These are phyloP conservation scores for Cynocephalus volans DNA, from an alignment of 2,113 vertebrate species.

Conservation along the genomic window DNA sequence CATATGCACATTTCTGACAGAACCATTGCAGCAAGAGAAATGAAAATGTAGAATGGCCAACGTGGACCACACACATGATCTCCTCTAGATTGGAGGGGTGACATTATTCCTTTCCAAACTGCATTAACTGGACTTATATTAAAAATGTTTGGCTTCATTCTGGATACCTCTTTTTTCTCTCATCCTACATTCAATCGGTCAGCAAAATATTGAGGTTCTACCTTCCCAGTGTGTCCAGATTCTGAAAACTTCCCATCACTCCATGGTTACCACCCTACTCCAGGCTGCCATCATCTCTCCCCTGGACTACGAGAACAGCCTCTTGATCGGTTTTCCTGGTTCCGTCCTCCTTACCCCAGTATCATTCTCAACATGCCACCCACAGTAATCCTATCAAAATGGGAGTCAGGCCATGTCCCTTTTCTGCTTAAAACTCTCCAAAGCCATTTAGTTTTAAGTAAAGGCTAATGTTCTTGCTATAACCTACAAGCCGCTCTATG, in stretches of 20 bases:
- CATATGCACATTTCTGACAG: background rate
- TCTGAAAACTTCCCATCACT: background rate
- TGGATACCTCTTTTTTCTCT: background rate
- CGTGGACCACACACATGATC: fast-evolving
- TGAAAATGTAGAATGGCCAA: background rate
- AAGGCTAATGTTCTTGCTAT: background rate
- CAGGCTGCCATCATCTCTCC: background rate
- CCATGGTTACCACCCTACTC: fast-evolving
- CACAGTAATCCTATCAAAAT: background rate
- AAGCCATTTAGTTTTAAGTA: background rate
- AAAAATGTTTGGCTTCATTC: background rate
- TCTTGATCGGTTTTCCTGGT: background rate
- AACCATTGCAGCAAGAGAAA: background rate
- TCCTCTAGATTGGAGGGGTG: background rate
- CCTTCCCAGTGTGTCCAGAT: background rate
- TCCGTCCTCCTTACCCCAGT: background rate
- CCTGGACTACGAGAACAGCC: background rate
- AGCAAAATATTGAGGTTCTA: background rate
- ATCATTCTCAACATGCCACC: background rate
- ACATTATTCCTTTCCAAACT: background rate
- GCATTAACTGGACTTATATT: no score
- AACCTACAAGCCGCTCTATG: fast-evolving
- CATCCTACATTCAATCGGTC: background rate
- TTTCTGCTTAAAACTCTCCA: background rate
- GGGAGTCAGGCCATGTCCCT: no score